phyloP scores from a whole-genome alignment of 2,797 vertebrate genomes.

The Caiman crocodilus region DNA sequence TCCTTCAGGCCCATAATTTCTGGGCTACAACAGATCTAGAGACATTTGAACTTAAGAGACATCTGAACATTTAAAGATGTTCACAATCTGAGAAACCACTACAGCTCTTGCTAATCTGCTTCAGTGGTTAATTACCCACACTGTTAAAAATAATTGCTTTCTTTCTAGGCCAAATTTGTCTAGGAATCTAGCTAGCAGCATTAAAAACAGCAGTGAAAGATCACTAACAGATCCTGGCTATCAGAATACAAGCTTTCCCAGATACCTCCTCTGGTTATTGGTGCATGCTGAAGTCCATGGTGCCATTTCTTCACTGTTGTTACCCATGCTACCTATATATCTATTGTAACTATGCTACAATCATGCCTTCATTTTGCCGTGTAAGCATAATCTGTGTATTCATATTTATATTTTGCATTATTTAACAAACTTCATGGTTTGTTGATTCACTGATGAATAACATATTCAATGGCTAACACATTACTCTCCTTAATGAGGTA shows the following conservation, averaged over 20 bases:
- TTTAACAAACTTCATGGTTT: not conserved
- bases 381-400: too few relatives aligned
- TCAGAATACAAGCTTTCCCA: too few relatives aligned
- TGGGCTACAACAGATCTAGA: not conserved
- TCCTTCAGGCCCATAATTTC: not conserved
- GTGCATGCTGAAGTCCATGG: too few relatives aligned
- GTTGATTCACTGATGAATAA: not conserved
- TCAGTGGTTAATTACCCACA: constrained; percentile 41
- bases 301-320: too few relatives aligned
- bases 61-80: constrained; percentile 32
- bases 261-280: too few relatives aligned
- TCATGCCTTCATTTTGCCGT: too few relatives aligned
- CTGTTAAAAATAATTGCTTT: not conserved
- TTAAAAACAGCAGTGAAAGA: too few relatives aligned
- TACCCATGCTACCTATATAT: too few relatives aligned
- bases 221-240: too few relatives aligned
- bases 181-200: not conserved
- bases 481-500: not conserved
- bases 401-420: not conserved
- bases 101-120: not conserved
- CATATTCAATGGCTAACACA: not conserved
- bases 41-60: not conserved
- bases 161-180: not conserved
- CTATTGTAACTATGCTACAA: too few relatives aligned
- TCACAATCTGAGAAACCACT: constrained; percentile 30